Base-by-base conservation (phyloP, 2,888 invertebrate genomes). In the Spodoptera littoralis region DNA sequence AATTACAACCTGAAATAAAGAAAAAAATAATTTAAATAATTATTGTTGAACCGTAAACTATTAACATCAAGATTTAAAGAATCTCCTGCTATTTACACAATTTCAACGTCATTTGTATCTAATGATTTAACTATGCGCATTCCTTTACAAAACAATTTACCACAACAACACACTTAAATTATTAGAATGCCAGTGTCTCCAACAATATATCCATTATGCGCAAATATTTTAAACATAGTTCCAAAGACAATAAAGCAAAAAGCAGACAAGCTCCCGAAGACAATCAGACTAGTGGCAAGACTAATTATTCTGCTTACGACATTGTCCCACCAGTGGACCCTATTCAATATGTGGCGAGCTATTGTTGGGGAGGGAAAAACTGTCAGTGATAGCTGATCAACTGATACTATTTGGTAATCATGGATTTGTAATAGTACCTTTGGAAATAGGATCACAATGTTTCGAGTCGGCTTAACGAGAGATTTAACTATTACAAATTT, bases 1-100 rank as follows among this genome's bases (percentile, higher is more conserved):
- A 98, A 85, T 97, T 97, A 87, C 98, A 98, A 87, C 96, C 97
- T 97, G 95, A 11, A 93, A 95, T 78, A 84, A 59, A 12, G 11
- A 30, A 51, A 1, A 12, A 44, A 11, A 44, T 18, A 48, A 12
- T 5, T 27, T 22, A 24, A 18, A 18, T 18, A 2, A 11, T 27
- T 18, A 5, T 36, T 18, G 11, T 44, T 12, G 4, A 24, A n/a
- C 36, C 3, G 3, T 24, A 11, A 48, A 6, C 4, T 18, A 60
- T 8, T 9, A 12, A 6, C 1, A 18, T 3, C 43, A 41, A 36
- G 36, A 47, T 27, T 27, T 27, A 27, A 27, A 27, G 27, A 27
- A 27, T 27, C 27, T 5, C 27, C 27, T 27, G 4, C 27, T 27
- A 27, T 27, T 27, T 27, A 27, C 3, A 27, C 27, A 27, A 27